These are phyloP conservation scores for Nannospalax galili DNA, from an alignment of 2,113 vertebrate species.

Conservation along the genomic window DNA sequence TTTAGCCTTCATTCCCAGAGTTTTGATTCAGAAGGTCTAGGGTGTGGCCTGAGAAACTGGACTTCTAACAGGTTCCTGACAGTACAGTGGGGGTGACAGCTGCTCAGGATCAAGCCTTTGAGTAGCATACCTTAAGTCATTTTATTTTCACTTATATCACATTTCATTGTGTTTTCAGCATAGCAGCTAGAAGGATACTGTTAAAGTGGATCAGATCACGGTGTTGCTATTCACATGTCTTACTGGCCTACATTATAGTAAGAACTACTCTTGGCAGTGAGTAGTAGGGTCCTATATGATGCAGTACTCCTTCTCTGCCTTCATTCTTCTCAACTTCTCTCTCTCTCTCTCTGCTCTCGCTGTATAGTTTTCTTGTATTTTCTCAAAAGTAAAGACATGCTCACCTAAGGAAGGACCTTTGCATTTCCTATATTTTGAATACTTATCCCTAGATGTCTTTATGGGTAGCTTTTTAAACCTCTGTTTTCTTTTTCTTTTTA, in stretches of 20 bases:
- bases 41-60: neutral
- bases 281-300: neutral
- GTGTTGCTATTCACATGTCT: neutral
- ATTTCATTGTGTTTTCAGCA: constrained; percentile 41
- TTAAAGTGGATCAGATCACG: constrained; percentile 36
- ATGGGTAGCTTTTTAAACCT: neutral
- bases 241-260: neutral
- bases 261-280: neutral
- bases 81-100: neutral
- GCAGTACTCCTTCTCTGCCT: neutral
- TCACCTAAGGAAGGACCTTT: neutral
- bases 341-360: constrained; percentile 10
- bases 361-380: constrained; percentile 7
- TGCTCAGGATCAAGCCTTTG: constrained; percentile 10
- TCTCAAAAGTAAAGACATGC: neutral
- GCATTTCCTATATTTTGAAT: constrained; percentile 30
- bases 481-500: neutral
- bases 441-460: neutral
- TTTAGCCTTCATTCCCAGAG: neutral
- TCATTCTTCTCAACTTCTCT: neutral
- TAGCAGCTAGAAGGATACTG: neutral
- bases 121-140: neutral
- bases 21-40: constrained; percentile 25
- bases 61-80: neutral
- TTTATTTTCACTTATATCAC: neutral